Conservation (phyloP, 2,113 vertebrate genomes). For the Leptocoma aspasia region DNA sequence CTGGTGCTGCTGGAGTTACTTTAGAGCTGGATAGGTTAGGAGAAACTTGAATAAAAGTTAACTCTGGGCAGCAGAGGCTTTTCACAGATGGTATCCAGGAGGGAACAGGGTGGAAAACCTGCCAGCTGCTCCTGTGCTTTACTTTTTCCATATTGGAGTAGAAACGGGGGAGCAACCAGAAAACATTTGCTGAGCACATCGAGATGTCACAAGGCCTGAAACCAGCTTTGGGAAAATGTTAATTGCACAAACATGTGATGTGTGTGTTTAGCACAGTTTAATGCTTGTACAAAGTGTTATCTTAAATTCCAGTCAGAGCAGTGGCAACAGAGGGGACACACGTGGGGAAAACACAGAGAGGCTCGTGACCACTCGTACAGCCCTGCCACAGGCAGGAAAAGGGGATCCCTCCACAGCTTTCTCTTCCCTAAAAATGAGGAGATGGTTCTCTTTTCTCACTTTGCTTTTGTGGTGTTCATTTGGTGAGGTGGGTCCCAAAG, state of each 20-base stretch:
- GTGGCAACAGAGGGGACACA: neutral
- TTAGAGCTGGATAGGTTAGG: neutral
- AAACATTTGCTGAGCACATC: neutral
- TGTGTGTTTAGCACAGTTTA: neutral
- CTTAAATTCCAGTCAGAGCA: neutral
- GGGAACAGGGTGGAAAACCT: neutral
- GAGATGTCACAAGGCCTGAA: neutral
- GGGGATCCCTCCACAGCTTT: neutral
- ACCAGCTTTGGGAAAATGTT: neutral
- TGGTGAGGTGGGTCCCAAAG: neutral
- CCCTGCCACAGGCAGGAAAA: neutral
- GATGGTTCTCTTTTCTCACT: neutral
- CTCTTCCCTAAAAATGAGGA: neutral
- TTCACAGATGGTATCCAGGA: neutral
- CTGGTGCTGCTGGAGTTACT: neutral
- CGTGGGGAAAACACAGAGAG: neutral
- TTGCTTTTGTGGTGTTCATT: neutral
- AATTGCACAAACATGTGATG: neutral
- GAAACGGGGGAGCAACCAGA: accelerated
- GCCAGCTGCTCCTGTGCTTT: neutral
- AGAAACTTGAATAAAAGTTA: neutral
- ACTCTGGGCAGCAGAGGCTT: neutral
- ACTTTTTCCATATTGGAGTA: neutral
- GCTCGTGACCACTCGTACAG: neutral
- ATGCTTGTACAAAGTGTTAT: neutral